These are phyloP conservation scores for Trematocara marginatum DNA, from an alignment of 2,113 vertebrate species.

Conservation along the genomic window DNA sequence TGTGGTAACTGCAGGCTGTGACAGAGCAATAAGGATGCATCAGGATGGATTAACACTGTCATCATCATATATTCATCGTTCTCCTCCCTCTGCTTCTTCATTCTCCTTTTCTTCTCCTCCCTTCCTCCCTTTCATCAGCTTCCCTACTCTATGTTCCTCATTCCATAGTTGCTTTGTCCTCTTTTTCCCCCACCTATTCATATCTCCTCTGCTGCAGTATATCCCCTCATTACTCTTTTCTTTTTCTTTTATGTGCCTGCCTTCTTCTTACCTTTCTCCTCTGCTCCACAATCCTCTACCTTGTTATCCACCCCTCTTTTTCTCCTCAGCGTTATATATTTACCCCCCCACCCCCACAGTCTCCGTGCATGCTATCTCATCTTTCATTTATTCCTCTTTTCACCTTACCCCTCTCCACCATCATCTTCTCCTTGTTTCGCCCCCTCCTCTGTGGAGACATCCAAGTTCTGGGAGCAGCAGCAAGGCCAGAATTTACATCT, in stretches of 20 bases:
- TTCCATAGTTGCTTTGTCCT: neutral
- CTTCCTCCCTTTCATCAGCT: neutral
- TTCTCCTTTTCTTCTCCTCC: neutral
- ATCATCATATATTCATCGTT: neutral
- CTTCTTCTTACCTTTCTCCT: neutral
- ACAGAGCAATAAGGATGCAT: slow-evolving; percentile 44
- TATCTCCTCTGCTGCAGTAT: neutral
- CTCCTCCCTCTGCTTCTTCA: neutral
- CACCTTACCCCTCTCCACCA: neutral
- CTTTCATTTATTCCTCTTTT: neutral
- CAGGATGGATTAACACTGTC: slow-evolving; percentile 42
- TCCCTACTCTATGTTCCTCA: neutral
- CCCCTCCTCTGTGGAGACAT: neutral
- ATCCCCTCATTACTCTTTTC: neutral
- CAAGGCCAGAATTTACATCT: slow-evolving; percentile 64
- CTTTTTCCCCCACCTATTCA: neutral
- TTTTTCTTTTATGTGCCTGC: neutral
- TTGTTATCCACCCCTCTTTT: neutral
- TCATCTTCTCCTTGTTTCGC: neutral
- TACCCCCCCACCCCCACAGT: neutral
- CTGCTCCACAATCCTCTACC: neutral
- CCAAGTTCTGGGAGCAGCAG: slow-evolving; percentile 41
- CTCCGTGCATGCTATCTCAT: neutral
- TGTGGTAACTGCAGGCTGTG: neutral
- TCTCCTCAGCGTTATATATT: neutral